These are phyloP conservation scores for Centruroides vittatus DNA, from an alignment of 1,140 invertebrate species.

Conservation along the genomic window DNA sequence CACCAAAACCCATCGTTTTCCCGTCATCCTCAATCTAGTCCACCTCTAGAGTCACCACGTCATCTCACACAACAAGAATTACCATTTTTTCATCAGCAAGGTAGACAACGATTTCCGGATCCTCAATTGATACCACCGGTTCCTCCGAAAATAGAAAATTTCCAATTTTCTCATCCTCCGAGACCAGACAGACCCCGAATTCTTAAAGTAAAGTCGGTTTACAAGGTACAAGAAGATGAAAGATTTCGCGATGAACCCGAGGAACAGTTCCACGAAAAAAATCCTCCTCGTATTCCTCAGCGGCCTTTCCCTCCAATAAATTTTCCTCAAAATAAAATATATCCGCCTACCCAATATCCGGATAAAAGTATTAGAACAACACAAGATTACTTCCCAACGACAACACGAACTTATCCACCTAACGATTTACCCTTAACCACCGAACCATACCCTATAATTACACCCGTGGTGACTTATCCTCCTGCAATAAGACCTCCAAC, in stretches of 20 bases:
- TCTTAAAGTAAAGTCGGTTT: neutral
- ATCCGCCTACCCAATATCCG: neutral
- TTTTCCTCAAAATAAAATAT: neutral
- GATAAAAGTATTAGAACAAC: neutral
- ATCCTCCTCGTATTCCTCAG: neutral
- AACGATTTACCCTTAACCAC: neutral
- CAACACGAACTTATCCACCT: neutral
- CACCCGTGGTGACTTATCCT: neutral
- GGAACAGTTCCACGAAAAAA: neutral
- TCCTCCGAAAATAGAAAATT: no score
- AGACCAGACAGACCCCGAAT: no score
- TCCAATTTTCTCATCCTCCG: no score
- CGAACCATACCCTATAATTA: neutral
- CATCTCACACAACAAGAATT: no score
- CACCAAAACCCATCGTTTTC: no score
- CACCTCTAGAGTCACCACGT: no score
- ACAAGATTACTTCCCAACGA: neutral
- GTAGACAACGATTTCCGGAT: no score
- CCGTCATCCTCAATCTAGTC: no score
- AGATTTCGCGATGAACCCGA: neutral
- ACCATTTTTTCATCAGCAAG: no score
- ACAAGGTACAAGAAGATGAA: neutral
- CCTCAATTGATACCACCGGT: no score
- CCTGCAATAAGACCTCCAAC: constrained; percentile 2
- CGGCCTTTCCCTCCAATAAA: neutral